phyloP scores from a whole-genome alignment of 2,113 vertebrate species.

The Pristiophorus japonicus region DNA sequence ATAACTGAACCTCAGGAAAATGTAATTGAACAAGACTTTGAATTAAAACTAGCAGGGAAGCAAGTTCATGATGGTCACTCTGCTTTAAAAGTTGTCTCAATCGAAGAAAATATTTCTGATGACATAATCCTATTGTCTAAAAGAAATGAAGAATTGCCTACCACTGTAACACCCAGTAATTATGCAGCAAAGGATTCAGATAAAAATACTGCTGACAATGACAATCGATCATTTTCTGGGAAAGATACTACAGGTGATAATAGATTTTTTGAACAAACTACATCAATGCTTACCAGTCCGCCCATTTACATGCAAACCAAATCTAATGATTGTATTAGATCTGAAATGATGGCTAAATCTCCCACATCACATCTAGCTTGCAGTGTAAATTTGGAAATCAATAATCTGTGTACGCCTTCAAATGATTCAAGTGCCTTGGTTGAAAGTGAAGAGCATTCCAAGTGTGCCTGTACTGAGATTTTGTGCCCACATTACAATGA shows the following conservation, averaged over 20 bases:
- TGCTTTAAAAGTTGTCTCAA: background rate
- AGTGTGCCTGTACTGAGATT: constrained; percentile 43
- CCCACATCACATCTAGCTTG: background rate
- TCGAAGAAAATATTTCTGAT: background rate
- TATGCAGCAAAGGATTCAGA: background rate
- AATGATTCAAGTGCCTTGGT: background rate
- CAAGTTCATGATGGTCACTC: background rate
- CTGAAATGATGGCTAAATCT: background rate
- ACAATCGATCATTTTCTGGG: background rate
- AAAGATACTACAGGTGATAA: background rate
- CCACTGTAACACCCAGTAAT: background rate
- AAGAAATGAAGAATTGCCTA: constrained; percentile 1
- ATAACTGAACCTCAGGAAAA: background rate
- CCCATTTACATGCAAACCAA: background rate
- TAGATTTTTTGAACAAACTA: background rate
- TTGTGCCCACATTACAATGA: constrained; percentile 43
- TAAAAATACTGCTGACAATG: background rate
- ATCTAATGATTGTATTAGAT: background rate
- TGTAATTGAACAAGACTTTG: constrained; percentile 5
- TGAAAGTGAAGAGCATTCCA: background rate
- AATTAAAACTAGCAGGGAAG: background rate
- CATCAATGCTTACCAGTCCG: background rate
- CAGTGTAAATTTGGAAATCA: background rate
- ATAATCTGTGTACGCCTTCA: background rate
- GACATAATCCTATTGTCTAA: background rate